Evolutionary conservation across 2,797 vertebrate species (phyloP), one percentile per base, ranked within the genome.

Genomic region (Tokudaia tokunoshimensis): DNA sequence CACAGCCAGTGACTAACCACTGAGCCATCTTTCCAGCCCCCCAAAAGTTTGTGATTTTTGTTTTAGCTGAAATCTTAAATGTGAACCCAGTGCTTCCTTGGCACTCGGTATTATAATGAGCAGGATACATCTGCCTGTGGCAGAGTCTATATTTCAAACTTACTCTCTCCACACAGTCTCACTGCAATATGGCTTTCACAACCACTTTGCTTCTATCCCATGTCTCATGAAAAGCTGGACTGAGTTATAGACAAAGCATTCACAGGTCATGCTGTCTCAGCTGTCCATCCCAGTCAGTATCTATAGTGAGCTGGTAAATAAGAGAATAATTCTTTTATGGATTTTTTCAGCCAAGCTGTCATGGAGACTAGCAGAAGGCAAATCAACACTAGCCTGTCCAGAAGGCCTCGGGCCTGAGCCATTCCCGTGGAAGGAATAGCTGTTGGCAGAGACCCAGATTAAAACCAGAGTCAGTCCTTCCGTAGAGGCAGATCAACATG

Each of bases 131-230:
- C 15, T 57, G 29, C 70, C 63, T 50, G 34, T 1, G 72, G 52
- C 75, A 55, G 74, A 87, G 79, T 70, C 78, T 86, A 1, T 52
- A 75, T 72, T 86, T 57, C 47, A 91, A 61, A 87, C 14, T 86
- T 86, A 52, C 10, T 57, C 78, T 59, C 91, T 92, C 67, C 52
- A 81, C 26, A 34, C 57, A 50, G 59, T 19, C 63, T 81, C 70
- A 44, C 5, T 55, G 19, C 63, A 44, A 55, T 84, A 74, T 14
- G 70, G 47, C 34, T 93, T 84, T 74, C 52, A 22, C 74, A 34
- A 72, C 75, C 47, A 47, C 29, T 67, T 87, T 81, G 75, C 65
- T 70, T 94, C 85, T 50, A 79, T 85, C 44, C 91, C 57, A 89
- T 3, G 29, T 70, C 59, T 87, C 61, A 47, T 59, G 92, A 89